Evolutionary conservation across 1,140 invertebrate genomes (phyloP).

Genomic region (Magallana ariakensis): DNA sequence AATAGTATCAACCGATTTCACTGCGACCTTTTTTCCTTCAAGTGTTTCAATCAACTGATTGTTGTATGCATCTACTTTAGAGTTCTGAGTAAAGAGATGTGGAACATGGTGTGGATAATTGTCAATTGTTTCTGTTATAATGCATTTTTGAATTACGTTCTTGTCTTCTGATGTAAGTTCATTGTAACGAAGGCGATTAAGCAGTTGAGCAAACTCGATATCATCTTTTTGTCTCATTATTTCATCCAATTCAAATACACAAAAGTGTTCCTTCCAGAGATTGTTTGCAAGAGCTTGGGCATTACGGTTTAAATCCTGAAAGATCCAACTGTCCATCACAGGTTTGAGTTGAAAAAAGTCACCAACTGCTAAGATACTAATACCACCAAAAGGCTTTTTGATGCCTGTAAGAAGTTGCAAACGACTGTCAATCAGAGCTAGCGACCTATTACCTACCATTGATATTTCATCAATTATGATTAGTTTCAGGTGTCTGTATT

Average conservation of each 20-base stretch:
- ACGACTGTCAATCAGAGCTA: background rate
- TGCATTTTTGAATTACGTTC: constrained; percentile 6
- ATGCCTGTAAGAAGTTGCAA: constrained; percentile 37
- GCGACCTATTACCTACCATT: background rate
- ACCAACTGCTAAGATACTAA: constrained; percentile 47
- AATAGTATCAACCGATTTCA: background rate
- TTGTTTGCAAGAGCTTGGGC: constrained; percentile 24
- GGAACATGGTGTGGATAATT: background rate
- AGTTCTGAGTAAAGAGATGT: constrained; percentile 27
- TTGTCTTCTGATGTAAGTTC: constrained; percentile 46
- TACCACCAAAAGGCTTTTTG: constrained; percentile 38
- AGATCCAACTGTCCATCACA: constrained; percentile 56
- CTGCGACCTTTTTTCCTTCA: background rate
- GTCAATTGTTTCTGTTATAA: background rate
- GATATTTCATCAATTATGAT: constrained; percentile 43
- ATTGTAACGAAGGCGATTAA: constrained; percentile 50
- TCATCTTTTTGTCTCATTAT: constrained; percentile 63
- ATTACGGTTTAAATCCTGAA: constrained; percentile 39
- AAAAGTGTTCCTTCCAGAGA: background rate
- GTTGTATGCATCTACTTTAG: constrained; percentile 16
- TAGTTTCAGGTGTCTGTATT: constrained; percentile 3
- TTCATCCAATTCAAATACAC: constrained; percentile 52
- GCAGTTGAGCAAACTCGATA: constrained; percentile 58
- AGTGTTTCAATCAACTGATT: background rate
- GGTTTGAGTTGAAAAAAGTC: constrained; percentile 48